These are phyloP conservation scores for Blastomussa wellsi DNA, from an alignment of 92 coral and sea anemone species.

Conservation along the genomic window DNA sequence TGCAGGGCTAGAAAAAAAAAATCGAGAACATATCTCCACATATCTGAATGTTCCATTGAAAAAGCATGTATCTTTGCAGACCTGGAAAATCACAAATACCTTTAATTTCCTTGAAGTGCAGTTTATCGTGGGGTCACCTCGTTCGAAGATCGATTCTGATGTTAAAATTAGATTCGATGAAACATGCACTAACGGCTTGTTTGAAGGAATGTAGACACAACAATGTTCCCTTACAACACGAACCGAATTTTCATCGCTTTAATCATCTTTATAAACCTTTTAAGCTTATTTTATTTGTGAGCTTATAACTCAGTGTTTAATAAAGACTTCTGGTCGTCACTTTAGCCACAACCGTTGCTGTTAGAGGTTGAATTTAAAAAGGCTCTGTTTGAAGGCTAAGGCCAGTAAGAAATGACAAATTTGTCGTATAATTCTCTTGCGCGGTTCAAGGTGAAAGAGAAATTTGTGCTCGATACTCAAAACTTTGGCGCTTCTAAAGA, in stretches of 20 bases:
- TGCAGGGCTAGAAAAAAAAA: neutral
- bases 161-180: neutral
- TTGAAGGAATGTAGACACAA: slow-evolving; percentile 34
- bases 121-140: neutral
- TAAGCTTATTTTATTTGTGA: neutral
- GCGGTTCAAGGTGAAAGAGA: neutral
- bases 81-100: neutral
- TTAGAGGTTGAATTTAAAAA: neutral
- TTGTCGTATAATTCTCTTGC: neutral
- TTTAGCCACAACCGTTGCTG: neutral
- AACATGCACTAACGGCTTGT: neutral
- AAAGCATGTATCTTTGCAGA: neutral
- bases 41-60: neutral
- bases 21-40: neutral
- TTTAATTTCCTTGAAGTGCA: neutral
- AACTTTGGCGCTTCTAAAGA: neutral
- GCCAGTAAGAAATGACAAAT: neutral
- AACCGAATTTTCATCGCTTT: neutral
- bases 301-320: neutral
- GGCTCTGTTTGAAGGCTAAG: neutral
- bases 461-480: neutral
- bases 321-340: neutral
- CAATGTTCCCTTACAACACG: neutral
- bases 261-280: neutral
- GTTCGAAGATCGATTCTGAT: neutral